Base-by-base conservation (phyloP, 2,797 vertebrate species). In the Muscicapa comitata region DNA sequence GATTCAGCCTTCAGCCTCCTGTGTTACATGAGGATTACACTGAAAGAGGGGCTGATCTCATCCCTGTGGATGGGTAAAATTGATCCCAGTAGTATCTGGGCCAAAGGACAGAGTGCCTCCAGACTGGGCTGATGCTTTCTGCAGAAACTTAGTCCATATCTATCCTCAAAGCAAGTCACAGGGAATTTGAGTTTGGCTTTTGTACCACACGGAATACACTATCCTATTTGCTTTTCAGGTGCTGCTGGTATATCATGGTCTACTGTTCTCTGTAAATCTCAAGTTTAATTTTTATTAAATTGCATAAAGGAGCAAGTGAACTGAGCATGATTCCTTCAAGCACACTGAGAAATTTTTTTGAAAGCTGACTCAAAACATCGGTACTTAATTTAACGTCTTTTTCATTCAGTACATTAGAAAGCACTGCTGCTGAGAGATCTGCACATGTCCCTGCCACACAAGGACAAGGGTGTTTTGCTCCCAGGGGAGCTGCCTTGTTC, bases 191-290 rank as follows among this genome's bases (percentile, higher is more conserved):
- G 17, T 15, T 87, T 72, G 12, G 4, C 1, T 67, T 73, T 85
- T 54, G 28, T 59, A 37, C 43, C 25, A 29, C 20, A 50, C 1
- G 24, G 38, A 68, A 79, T n/a, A 35, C 3, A 24, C 7, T 14
- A 7, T 8, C 23, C 48, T 57, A 11, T 23, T 67, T 45, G 33
- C 55, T 50, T 13, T n/a, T 38, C 57, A 38, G 13, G 18, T 67
- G 72, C 21, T 37, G 10, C 18, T 13, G 3, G 7, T 20, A 9
- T 20, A 53, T 66, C 53, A 35, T 1, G 0, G 5, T 58, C 14
- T 40, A 35, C 75, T 62, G 17, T 42, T 20, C 18, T 33, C 24
- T 24, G 2, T 29, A 42, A 74, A 37, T 26, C 48, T 73, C 13
- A 51, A 33, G 28, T 63, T 59, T 10, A 4, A 0, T 11, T 88